phyloP scores from a whole-genome alignment of 2,797 vertebrate species.

The Jordanella pulchra region DNA sequence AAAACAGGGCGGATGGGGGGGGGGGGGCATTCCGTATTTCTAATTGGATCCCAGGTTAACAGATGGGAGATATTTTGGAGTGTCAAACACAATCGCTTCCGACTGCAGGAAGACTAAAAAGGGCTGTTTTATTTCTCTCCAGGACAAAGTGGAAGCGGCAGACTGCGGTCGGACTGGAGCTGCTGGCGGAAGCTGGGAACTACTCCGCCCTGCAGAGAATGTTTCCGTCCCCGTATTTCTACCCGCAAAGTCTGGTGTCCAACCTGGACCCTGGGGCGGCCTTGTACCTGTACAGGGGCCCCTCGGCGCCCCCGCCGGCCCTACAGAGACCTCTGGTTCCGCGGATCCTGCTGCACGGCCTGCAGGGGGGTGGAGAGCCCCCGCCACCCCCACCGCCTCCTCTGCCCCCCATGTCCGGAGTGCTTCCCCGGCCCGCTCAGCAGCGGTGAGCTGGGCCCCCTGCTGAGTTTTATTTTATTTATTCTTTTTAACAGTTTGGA shows the following conservation, averaged over 20 bases:
- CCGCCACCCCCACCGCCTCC: slow-evolving; percentile 86
- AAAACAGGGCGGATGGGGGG: slow-evolving; percentile 1
- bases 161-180: slow-evolving; percentile 95
- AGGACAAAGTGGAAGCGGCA: slow-evolving; percentile 99
- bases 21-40: slow-evolving; percentile 14
- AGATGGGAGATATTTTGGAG: slow-evolving; percentile 29
- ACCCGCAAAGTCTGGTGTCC: slow-evolving; percentile 94
- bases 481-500: slow-evolving; percentile 24
- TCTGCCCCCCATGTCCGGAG: slow-evolving; percentile 88
- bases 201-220: slow-evolving; percentile 97
- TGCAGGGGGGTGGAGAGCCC: slow-evolving; percentile 89
- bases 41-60: slow-evolving; percentile 52
- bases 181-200: slow-evolving; percentile 96
- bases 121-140: slow-evolving; percentile 4
- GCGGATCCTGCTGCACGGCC: slow-evolving; percentile 93
- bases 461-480: background rate
- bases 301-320: slow-evolving; percentile 90
- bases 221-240: slow-evolving; percentile 99
- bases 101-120: slow-evolving; percentile 15
- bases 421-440: slow-evolving; percentile 88
- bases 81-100: slow-evolving; percentile 18
- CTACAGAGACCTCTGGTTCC: slow-evolving; percentile 94
- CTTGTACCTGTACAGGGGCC: slow-evolving; percentile 92
- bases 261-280: slow-evolving; percentile 94
- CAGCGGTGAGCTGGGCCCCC: slow-evolving; percentile 85